phyloP scores from a whole-genome alignment of 2,113 vertebrate genomes.

The Anarrhichthys ocellatus region DNA sequence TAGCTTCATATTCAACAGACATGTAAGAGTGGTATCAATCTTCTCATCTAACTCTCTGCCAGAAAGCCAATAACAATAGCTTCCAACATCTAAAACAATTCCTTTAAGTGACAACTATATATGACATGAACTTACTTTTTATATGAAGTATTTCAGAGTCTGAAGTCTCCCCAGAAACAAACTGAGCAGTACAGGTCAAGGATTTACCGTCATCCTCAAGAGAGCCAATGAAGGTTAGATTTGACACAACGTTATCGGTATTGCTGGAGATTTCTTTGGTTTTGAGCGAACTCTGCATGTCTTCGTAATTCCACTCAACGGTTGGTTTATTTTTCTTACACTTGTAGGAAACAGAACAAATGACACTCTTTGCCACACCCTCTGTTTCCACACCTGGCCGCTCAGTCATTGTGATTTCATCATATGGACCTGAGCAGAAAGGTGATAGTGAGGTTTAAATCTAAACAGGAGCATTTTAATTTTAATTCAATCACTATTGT shows the following conservation, averaged over 20 bases:
- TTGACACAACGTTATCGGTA: conserved; percentile 42
- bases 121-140: conserved; percentile 57
- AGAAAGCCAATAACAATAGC: neutral
- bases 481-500: neutral
- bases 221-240: conserved; percentile 67
- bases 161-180: conserved; percentile 47
- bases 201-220: conserved; percentile 58
- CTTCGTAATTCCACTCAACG: conserved; percentile 71
- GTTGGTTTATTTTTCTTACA: conserved; percentile 56
- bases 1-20: no score
- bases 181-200: conserved; percentile 67
- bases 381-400: conserved; percentile 48
- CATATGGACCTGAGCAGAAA: conserved; percentile 62
- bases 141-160: conserved; percentile 50
- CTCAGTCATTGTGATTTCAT: conserved; percentile 63
- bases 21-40: no score
- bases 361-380: conserved; percentile 63
- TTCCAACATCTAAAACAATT: neutral
- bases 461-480: neutral
- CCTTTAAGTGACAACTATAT: neutral
- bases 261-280: neutral
- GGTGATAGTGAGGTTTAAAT: neutral
- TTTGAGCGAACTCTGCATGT: conserved; percentile 39
- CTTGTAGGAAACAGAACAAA: conserved; percentile 67
- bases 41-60: no score